phyloP scores from a whole-genome alignment of 2,888 invertebrate genomes.

The Allacma fusca region DNA sequence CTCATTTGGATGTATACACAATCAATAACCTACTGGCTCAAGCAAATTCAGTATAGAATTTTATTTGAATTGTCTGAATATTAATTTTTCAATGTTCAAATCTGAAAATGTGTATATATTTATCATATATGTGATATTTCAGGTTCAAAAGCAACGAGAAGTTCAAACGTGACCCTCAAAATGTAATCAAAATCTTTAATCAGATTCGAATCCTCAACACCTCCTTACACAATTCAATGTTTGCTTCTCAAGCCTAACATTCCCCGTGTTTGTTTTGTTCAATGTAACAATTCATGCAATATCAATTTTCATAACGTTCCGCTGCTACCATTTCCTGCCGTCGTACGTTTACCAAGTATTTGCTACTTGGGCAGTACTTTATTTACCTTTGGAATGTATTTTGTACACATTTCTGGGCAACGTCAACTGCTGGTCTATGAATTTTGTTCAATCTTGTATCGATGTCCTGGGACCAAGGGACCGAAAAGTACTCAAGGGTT shows the following conservation, averaged over 20 bases:
- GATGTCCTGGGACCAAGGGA: not conserved
- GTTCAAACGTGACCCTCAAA: slow-evolving; percentile 3
- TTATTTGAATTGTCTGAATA: not conserved
- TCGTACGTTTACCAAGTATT: not conserved
- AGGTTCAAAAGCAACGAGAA: not conserved
- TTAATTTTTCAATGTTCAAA: not conserved
- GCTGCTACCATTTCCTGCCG: no score
- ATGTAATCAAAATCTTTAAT: not conserved
- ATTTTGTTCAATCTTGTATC: slow-evolving; percentile 23
- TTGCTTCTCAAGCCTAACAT: not conserved
- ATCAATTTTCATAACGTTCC: no score
- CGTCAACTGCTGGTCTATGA: slow-evolving; percentile 12
- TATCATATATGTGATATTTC: not conserved
- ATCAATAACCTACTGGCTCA: slow-evolving; percentile 4
- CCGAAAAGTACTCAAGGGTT: not conserved
- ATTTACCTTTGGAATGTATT: not conserved
- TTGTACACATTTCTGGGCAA: slow-evolving; percentile 13
- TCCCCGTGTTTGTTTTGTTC: not conserved
- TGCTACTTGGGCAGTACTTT: not conserved
- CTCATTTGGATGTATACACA: slow-evolving; percentile 11
- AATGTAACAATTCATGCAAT: no score
- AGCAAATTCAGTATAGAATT: slow-evolving; percentile 5
- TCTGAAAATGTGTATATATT: no score
- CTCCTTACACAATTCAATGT: slow-evolving; percentile 21
- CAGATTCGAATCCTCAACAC: slow-evolving; percentile 13